Percentiles rank a stretch among this genome's conserved stretches.
phyloP scores from a whole-genome alignment of 2,113 vertebrate genomes.

The Entomyzon cyanotis region DNA sequence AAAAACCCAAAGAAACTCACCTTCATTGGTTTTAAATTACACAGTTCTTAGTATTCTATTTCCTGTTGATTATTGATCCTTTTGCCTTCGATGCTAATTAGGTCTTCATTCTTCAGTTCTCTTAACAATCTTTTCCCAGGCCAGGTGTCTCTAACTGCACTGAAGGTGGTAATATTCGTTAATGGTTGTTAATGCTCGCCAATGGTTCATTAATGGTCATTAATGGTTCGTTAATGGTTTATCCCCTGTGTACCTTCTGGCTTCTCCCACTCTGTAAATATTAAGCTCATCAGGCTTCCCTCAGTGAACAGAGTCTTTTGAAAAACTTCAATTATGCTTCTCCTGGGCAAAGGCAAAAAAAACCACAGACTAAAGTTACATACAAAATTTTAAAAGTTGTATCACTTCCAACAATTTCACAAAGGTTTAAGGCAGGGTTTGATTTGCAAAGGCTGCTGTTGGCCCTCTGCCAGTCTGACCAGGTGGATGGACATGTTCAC shows the following conservation, averaged over 20 bases:
- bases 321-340: background rate
- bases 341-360: background rate
- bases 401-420: background rate
- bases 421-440: background rate
- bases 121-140: background rate
- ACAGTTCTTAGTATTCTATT: background rate
- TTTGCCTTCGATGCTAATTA: background rate
- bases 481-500: background rate
- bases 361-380: background rate
- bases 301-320: background rate
- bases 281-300: fast-evolving
- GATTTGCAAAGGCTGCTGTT: background rate
- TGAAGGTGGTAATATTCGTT: background rate
- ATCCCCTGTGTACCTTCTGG: background rate
- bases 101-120: background rate
- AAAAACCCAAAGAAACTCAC: background rate
- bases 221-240: background rate
- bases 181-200: background rate
- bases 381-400: background rate
- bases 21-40: background rate
- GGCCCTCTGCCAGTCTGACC: background rate
- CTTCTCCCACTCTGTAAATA: fast-evolving
- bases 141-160: background rate
- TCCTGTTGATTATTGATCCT: background rate
- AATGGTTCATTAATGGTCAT: background rate